phyloP scores from a whole-genome alignment of 2,113 vertebrate species.

The Raja brachyura region DNA sequence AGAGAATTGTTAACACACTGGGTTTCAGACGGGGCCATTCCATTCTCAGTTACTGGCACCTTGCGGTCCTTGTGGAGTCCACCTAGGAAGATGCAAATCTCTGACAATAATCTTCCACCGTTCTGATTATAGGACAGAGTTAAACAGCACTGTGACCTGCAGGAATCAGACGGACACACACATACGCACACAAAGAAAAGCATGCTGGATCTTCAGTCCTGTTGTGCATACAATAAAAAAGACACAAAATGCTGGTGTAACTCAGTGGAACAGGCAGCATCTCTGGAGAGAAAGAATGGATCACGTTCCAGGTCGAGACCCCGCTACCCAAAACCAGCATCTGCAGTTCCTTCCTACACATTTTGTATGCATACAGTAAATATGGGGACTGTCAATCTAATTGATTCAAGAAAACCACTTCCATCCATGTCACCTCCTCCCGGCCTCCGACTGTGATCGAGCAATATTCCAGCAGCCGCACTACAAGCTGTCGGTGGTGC shows the following conservation, averaged over 20 bases:
- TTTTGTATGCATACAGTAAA: not conserved
- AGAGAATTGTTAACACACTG: slow-evolving; percentile 46
- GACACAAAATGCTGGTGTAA: too few species aligned
- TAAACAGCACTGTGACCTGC: not conserved
- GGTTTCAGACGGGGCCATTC: slow-evolving; percentile 41
- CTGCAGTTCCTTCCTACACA: too few species aligned
- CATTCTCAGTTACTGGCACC: slow-evolving; percentile 16
- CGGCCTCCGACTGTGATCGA: too few species aligned
- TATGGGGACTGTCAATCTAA: not conserved
- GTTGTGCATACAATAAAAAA: not conserved
- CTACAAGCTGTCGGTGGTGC: not conserved
- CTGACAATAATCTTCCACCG: not conserved
- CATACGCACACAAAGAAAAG: not conserved
- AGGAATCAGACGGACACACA: not conserved
- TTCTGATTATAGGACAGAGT: not conserved
- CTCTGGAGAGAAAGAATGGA: too few species aligned
- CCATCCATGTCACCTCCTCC: not conserved
- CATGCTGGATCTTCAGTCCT: not conserved
- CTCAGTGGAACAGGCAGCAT: too few species aligned
- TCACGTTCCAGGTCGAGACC: too few species aligned
- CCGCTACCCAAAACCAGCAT: too few species aligned
- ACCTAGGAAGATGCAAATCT: not conserved
- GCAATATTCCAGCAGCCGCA: not conserved
- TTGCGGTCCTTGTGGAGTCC: not conserved
- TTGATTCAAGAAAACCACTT: not conserved